phyloP scores from a whole-genome alignment of 1,140 invertebrate species.

The Hycleus cichorii region DNA sequence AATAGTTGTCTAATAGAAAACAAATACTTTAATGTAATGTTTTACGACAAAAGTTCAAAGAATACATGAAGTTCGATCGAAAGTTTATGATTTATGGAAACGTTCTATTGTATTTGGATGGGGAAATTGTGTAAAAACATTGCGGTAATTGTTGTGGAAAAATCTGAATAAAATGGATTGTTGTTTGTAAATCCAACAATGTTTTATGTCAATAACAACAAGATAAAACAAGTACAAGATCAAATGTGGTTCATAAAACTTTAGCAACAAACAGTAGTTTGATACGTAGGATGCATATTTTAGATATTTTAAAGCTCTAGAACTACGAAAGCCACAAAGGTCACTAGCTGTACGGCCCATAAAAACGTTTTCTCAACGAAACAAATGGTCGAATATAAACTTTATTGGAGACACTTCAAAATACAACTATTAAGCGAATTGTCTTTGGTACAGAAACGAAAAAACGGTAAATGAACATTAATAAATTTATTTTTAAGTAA shows the following conservation, averaged over 20 bases:
- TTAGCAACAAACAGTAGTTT: slow-evolving; percentile 7
- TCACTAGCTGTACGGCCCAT: slow-evolving; percentile 11
- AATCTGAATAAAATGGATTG: no score
- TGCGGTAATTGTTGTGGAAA: background rate
- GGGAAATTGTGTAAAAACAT: no score
- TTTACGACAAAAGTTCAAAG: slow-evolving; percentile 10
- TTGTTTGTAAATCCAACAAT: background rate
- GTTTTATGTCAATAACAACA: slow-evolving; percentile 9
- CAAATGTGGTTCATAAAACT: slow-evolving; percentile 18
- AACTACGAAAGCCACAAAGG: slow-evolving; percentile 12
- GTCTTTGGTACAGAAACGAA: no score
- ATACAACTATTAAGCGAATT: slow-evolving; percentile 19
- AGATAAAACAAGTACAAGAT: slow-evolving; percentile 6
- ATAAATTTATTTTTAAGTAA: no score
- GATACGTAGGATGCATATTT: slow-evolving; percentile 17
- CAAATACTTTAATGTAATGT: slow-evolving; percentile 12
- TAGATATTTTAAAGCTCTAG: slow-evolving; percentile 19
- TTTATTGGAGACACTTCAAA: slow-evolving; percentile 13
- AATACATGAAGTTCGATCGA: slow-evolving; percentile 1
- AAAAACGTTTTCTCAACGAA: slow-evolving; percentile 17
- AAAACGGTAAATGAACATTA: no score
- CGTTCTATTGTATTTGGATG: no score
- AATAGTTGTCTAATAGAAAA: slow-evolving; percentile 13
- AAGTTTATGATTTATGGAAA: slow-evolving; percentile 11
- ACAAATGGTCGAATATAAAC: slow-evolving; percentile 12